A percentile compares a stretch with the other conserved stretches of the same genome.
These are phyloP conservation scores for Enteromius anoplus DNA, from an alignment of 2,797 vertebrate species.

Conservation along the genomic window DNA sequence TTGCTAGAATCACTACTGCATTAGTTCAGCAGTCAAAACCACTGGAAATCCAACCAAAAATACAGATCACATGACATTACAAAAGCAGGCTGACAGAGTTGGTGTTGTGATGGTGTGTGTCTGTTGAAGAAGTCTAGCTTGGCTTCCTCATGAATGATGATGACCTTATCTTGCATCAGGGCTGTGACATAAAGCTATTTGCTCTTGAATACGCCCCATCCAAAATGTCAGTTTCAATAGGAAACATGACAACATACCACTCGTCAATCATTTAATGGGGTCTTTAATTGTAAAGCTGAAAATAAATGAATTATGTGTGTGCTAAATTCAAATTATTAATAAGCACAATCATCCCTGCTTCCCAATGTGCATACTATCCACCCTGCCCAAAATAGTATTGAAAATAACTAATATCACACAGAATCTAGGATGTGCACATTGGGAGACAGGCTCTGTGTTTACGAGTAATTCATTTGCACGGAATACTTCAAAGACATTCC, in stretches of 20 bases:
- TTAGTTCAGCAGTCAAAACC: background rate
- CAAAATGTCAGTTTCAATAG: background rate
- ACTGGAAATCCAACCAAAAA: background rate
- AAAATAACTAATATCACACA: no score
- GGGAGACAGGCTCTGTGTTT: background rate
- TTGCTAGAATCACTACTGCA: background rate
- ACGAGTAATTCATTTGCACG: background rate
- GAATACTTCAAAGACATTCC: conserved; percentile 21
- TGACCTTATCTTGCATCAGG: background rate
- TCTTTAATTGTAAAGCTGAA: background rate
- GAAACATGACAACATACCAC: background rate
- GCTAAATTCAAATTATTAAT: conserved; percentile 27
- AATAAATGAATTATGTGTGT: background rate
- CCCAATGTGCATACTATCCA: no score
- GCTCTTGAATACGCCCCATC: background rate
- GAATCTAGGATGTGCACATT: no score
- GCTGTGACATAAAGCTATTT: background rate
- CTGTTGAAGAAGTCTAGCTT: no score
- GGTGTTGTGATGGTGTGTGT: background rate
- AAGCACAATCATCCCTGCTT: background rate
- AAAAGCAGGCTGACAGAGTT: background rate
- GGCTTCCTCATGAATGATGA: background rate
- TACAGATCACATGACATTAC: background rate
- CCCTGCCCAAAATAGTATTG: no score
- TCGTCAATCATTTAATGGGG: background rate